Conservation (phyloP, 1,140 invertebrate species). For the Pogonomyrmex californicus region DNA sequence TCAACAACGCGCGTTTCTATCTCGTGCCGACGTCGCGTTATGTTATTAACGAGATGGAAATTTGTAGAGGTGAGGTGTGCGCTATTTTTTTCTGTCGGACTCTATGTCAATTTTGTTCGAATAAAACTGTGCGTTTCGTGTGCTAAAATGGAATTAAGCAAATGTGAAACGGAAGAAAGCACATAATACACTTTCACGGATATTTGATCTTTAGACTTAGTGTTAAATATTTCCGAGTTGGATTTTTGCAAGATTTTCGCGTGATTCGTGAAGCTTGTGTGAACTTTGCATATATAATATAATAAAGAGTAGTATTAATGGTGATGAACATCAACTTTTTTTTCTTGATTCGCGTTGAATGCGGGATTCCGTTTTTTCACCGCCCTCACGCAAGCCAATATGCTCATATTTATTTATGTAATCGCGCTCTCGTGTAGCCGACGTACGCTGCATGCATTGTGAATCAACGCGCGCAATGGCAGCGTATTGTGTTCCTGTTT, state of each 20-base stretch:
- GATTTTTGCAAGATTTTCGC: neutral
- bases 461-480: slow-evolving; percentile 68
- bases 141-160: neutral
- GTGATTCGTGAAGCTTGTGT: neutral
- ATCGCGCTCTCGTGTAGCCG: slow-evolving; percentile 23
- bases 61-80: neutral
- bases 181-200: neutral
- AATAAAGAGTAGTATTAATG: neutral
- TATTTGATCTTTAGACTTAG: neutral
- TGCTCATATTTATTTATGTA: slow-evolving; percentile 71
- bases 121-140: neutral
- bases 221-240: neutral
- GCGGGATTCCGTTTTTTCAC: slow-evolving; percentile 43
- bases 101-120: neutral
- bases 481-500: slow-evolving; percentile 66
- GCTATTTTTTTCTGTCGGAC: slow-evolving; percentile 8
- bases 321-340: neutral
- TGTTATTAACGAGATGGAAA: slow-evolving; percentile 1
- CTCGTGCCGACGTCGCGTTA: neutral
- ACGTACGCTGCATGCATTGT: slow-evolving; percentile 64
- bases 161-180: neutral
- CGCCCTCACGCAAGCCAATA: slow-evolving; percentile 47
- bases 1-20: slow-evolving; percentile 41
- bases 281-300: neutral
- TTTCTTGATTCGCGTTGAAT: slow-evolving; percentile 30